Evolutionary conservation across 2,797 vertebrate species (phyloP), one percentile per base, ranked within the genome.

Genomic region (Myotis planiceps): DNA sequence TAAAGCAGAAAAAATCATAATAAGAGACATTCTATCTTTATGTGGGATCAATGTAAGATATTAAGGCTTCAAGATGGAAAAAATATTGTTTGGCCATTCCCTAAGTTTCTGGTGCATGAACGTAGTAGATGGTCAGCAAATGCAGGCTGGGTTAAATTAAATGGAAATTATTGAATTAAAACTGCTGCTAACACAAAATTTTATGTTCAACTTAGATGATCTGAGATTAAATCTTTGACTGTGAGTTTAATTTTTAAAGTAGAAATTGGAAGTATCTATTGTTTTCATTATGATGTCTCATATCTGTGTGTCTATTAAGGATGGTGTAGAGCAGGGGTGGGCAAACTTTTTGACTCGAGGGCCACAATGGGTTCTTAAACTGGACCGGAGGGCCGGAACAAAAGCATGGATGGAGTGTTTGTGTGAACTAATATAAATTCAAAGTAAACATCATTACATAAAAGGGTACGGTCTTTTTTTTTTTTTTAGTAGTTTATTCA

Each of bases 71-170:
- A 34, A 34, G n/a, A 13, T 37, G 63, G 1, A 25, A 69, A 27
- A 65, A 60, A 23, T 0, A 2, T 9, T 5, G 0, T 23, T 2
- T 21, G 34, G 53, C 21, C 1, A 0, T 1, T n/a, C 23, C 47
- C 39, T 39, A 9, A 19, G 29, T 45, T 87, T 47, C 75, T 13
- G 34, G 51, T 0, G 0, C 7, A 18, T 32, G 6, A 15, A 10
- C 0, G 0, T 0, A 19, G 12, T 0, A 29, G 74, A 27, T 9
- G 3, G 2, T 49, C 12, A 18, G 51, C 27, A n/a, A 80, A 42
- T 9, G 27, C 0, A 1, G 29, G 6, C 5, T 39, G 68, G 55
- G 42, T 34, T 6, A 15, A 19, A 32, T 47, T 4, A 18, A 37
- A 34, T 3, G 60, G 51, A 75, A 69, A 51, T 29, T 7, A 23